Evolutionary conservation across 2,113 vertebrate species (phyloP), one percentile per base, ranked within the genome.

Genomic region (Quiscalus mexicanus): DNA sequence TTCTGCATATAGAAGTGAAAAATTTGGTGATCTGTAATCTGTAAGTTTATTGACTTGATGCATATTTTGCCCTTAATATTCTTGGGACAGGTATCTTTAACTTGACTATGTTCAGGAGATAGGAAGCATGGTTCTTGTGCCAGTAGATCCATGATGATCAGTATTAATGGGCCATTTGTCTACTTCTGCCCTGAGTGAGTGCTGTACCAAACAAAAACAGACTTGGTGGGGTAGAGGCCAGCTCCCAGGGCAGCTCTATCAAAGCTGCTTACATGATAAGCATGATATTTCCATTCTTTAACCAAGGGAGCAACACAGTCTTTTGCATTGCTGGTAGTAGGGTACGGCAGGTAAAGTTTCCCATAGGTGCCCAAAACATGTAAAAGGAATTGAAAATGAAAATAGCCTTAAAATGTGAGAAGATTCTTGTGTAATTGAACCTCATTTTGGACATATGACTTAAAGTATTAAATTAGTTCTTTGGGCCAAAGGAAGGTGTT

Each of bases 201-300:
- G 8, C 8, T 56, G 24, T 22, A 49, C 17, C 0, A 0, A 62
- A 44, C 9, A 63, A 68, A 70, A 62, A 18, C 31, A 50, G 7
- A 9, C 42, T 39, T 75, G 37, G 30, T 33, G 35, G 67, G 5
- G 20, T 42, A 52, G 6, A 65, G 24, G 22, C 45, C 28, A 44
- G 8, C 4, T 44, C 35, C 53, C 24, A 25, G 16, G 16, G 24
- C 30, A 73, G 24, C n/a, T 64, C 27, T 52, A 31, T 83, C 27
- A 74, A 24, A 77, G 52, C 22, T 60, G 10, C 16, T 44, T 81
- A 33, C 24, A 27, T 35, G 22, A 49, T 28, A 69, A 62, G 16
- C 10, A 45, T 0, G 0, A 2, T 33, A 39, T 65, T 77, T 78
- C 13, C 18, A 12, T 74, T 84, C 12, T 79, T 84, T 56, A 53